Evolutionary conservation across 2,113 vertebrate species (phyloP), one percentile per base, ranked within the genome.

Genomic region (Anolis sagrei): DNA sequence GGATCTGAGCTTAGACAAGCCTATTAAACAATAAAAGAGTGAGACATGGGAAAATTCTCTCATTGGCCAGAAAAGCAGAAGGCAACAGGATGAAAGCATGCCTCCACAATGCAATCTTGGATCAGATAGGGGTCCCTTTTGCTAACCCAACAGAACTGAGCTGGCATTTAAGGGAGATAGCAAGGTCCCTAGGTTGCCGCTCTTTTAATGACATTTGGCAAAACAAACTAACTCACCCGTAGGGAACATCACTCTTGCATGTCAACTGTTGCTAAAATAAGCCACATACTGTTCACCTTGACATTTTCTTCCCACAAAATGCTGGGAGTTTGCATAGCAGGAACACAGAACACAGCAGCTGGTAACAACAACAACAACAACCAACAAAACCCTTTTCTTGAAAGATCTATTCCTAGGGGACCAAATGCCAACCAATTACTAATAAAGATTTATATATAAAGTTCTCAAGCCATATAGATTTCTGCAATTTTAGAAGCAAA

Each of bases 261-360:
- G 39, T 29, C 49, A 84, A 58, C 72, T 75, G 29, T 32, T 90
- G 78, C 58, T 83, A 11, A 90, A 89, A 79, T 74, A 92, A 93
- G 90, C 78, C 88, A 19, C 39, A 66, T 64, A 77, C 88, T 83
- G 54, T 93, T 93, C 86, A n/a, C 85, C 81, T 90, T 89, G 80
- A 80, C 79, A 79, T 88, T 89, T 79, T 34, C 90, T 84, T 87
- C 66, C 8, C 0, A 1, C 36, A 87, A 89, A 86, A 79, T 64
- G 79, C 80, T n/a, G 32, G 4, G 29, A 61, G 88, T 86, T 90
- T 83, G 76, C 39, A n/a, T 0, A 79, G 79, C 14, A 18, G 16
- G 74, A 90, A 18, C 68, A 13, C 10, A 89, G 21, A 4, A 44
- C 29, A 7, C 39, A 14, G 14, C 27, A 64, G 29, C 18, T 49